Conservation (phyloP, 2,797 vertebrate species). For the Salmo trutta region DNA sequence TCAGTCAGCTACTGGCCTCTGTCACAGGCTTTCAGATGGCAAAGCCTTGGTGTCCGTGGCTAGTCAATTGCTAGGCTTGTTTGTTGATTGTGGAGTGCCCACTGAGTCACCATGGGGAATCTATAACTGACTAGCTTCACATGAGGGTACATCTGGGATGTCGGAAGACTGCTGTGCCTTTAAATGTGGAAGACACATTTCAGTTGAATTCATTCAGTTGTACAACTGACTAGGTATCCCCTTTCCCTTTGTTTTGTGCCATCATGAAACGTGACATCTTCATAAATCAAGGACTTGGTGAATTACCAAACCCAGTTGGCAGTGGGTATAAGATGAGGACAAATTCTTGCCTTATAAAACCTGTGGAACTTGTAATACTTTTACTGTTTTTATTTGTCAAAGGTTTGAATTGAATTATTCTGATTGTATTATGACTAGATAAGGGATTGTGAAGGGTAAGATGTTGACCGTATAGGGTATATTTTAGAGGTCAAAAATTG, state of each 20-base stretch:
- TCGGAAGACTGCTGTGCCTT: constrained; percentile 68
- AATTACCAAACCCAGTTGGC: constrained; percentile 34
- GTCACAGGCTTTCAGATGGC: background rate
- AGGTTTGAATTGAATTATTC: constrained; percentile 52
- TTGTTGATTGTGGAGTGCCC: constrained; percentile 26
- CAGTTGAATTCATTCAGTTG: no score
- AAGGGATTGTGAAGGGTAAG: constrained; percentile 56
- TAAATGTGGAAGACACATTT: no score
- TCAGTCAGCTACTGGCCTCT: background rate
- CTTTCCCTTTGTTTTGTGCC: constrained; percentile 9
- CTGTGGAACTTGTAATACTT: constrained; percentile 64
- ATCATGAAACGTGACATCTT: constrained; percentile 27
- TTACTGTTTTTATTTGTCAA: constrained; percentile 27
- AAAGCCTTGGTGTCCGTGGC: background rate
- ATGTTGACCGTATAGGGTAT: constrained; percentile 65
- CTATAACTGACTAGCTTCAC: constrained; percentile 3
- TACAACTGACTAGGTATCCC: no score
- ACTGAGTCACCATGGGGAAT: constrained; percentile 24
- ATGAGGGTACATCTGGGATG: constrained; percentile 30
- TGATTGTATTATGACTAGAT: constrained; percentile 42
- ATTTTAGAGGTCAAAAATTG: constrained; percentile 74
- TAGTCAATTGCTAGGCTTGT: background rate
- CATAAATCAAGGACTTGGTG: constrained; percentile 33
- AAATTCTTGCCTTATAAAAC: constrained; percentile 75
- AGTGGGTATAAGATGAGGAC: constrained; percentile 47